phyloP scores from a whole-genome alignment of 2,888 invertebrate species.

The Dynastes maya region DNA sequence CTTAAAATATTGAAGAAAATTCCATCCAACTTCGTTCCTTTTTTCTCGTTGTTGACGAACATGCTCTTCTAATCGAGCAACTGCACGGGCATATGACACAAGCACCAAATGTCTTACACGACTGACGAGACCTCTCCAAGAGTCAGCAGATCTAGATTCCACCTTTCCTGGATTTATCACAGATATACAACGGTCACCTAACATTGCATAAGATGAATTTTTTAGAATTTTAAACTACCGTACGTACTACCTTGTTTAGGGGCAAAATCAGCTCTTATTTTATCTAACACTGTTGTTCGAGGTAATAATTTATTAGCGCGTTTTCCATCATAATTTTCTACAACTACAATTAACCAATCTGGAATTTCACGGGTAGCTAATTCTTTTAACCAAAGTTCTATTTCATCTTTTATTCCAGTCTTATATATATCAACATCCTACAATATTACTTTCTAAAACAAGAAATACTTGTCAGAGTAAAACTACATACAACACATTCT shows the following conservation, averaged over 20 bases:
- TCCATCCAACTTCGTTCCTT: constrained; percentile 93
- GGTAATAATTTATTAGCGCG: constrained; percentile 93
- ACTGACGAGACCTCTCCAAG: constrained; percentile 89
- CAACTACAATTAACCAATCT: constrained; percentile 95
- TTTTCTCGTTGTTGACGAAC: constrained; percentile 92
- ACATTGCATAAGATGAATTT: constrained; percentile 4
- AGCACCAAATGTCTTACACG: constrained; percentile 88
- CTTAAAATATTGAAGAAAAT: constrained; percentile 94
- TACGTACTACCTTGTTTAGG: constrained; percentile 81
- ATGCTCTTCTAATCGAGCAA: constrained; percentile 90
- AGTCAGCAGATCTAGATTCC: constrained; percentile 91
- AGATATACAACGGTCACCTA: constrained; percentile 86
- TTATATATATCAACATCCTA: constrained; percentile 96
- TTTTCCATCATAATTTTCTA: constrained; percentile 92
- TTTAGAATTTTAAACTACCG: background rate
- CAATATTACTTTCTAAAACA: constrained; percentile 55
- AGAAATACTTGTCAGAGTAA: constrained; percentile 29
- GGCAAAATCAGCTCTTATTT: constrained; percentile 94
- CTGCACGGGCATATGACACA: constrained; percentile 88
- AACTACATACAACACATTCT: constrained; percentile 87
- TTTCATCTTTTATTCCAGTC: constrained; percentile 88
- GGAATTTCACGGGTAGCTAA: constrained; percentile 82
- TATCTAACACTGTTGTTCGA: constrained; percentile 94
- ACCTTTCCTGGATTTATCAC: constrained; percentile 92
- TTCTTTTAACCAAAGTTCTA: constrained; percentile 89